Conservation (phyloP, 2,888 invertebrate species). For the Drosophila subquinaria region DNA sequence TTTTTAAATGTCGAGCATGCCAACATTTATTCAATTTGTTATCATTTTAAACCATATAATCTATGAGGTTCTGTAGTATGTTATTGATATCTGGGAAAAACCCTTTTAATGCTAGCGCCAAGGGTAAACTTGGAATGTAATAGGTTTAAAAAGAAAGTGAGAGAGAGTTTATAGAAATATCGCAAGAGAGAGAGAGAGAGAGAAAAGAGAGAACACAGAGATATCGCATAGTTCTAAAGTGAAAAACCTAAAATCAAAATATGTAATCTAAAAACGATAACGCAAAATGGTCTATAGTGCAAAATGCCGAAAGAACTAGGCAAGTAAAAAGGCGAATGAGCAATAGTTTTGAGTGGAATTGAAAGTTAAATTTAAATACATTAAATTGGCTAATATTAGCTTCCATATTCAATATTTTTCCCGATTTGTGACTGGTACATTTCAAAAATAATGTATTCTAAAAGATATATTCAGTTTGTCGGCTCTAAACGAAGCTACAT, state of each 20-base stretch:
- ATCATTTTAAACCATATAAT: conserved; percentile 3
- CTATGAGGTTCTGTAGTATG: background rate
- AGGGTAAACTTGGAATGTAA: background rate
- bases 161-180: too few relatives aligned
- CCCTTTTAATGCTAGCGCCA: background rate
- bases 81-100: conserved; percentile 5
- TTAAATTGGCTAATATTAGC: background rate
- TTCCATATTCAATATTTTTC: background rate
- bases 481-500: background rate
- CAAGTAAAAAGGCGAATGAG: background rate
- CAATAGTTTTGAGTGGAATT: background rate
- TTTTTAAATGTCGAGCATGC: background rate
- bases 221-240: background rate
- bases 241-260: conserved; percentile 17
- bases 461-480: background rate
- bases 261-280: conserved; percentile 24
- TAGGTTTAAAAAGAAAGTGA: background rate
- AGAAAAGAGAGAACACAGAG: background rate
- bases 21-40: background rate
- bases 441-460: background rate
- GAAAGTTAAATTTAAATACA: background rate
- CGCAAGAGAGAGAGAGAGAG: background rate
- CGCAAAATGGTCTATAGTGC: background rate
- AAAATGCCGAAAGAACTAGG: background rate
- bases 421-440: background rate